Evolutionary conservation across 1,140 invertebrate species (phyloP).

Genomic region (Cydia pomonella): DNA sequence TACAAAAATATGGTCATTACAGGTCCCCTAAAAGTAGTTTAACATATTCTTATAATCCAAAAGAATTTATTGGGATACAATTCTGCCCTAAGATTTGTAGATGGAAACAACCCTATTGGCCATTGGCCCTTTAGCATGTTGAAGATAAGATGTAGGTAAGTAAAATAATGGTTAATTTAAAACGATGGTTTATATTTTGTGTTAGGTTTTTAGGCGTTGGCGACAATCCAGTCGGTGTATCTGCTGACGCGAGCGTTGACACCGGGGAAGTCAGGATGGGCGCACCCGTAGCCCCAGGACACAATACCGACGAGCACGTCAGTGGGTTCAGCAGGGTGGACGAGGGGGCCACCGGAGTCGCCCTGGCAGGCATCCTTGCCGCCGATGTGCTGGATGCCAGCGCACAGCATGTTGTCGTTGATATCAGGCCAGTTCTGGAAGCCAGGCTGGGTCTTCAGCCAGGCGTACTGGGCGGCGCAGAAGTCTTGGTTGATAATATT

Average conservation of each 20-base stretch:
- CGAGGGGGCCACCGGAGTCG: conserved; percentile 84
- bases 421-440: conserved; percentile 48
- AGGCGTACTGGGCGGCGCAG: conserved; percentile 58
- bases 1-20: too few species aligned
- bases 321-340: conserved; percentile 57
- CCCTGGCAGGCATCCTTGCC: conserved; percentile 83
- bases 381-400: conserved; percentile 54
- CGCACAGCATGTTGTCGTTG: conserved; percentile 62
- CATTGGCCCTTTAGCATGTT: too few species aligned
- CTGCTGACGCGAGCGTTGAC: conserved; percentile 78
- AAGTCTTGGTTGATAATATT: conserved; percentile 70
- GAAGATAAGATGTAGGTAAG: too few species aligned
- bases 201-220: conserved; percentile 39
- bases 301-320: conserved; percentile 79
- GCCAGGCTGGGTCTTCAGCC: conserved; percentile 45
- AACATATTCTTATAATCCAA: too few species aligned
- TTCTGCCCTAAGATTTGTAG: too few species aligned
- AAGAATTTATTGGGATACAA: too few species aligned
- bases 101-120: too few species aligned
- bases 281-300: conserved; percentile 82
- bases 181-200: neutral
- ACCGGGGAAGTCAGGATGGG: conserved; percentile 73
- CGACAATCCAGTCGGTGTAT: conserved; percentile 82
- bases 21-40: too few species aligned
- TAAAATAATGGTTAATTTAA: neutral